These are phyloP conservation scores for Cheirogaleus medius DNA, from an alignment of 2,113 vertebrate species.

Conservation along the genomic window DNA sequence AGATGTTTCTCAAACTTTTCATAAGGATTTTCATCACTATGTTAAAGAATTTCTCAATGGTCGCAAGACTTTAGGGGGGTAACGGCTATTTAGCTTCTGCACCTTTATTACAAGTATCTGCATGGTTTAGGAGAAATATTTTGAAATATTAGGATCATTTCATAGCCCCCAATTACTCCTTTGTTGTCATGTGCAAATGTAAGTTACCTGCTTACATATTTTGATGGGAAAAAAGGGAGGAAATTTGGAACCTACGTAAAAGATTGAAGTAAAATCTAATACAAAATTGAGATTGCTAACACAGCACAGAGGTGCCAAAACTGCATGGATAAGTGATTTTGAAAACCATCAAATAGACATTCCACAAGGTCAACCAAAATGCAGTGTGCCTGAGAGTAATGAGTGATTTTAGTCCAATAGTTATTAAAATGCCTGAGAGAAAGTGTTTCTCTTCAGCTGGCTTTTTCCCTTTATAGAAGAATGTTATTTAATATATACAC, in stretches of 20 bases:
- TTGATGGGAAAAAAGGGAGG: background rate
- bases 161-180: background rate
- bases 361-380: conserved; percentile 70
- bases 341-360: conserved; percentile 66
- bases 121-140: background rate
- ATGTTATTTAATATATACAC: conserved; percentile 11
- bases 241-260: conserved; percentile 49
- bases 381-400: conserved; percentile 23
- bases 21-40: background rate
- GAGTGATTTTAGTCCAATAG: conserved; percentile 57
- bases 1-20: background rate
- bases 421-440: conserved; percentile 49
- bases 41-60: background rate
- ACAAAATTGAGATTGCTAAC: conserved; percentile 50
- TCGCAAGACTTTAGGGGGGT: background rate
- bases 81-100: background rate
- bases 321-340: conserved; percentile 63
- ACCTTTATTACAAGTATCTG: background rate
- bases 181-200: background rate
- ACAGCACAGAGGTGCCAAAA: conserved; percentile 61
- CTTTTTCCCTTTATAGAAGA: conserved; percentile 3
- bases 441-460: background rate
- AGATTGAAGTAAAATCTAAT: conserved; percentile 61
- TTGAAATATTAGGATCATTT: conserved; percentile 24
- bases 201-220: background rate